phyloP scores from a whole-genome alignment of 2,888 invertebrate genomes.

The Limnephilus rhombicus region DNA sequence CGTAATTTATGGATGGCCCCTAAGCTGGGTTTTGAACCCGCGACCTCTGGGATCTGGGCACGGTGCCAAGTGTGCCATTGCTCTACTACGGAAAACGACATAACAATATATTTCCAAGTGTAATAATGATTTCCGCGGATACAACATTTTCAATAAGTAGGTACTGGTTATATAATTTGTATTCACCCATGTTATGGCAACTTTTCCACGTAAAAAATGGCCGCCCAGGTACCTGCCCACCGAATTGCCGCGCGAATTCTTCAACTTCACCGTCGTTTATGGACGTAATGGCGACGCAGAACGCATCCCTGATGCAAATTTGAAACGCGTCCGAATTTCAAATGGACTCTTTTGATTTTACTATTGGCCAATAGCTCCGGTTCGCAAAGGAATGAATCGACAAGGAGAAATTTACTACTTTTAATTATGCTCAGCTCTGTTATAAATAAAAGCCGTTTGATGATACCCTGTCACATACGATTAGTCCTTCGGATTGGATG shows the following conservation, averaged over 20 bases:
- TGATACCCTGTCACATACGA: slow-evolving; percentile 63
- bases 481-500: slow-evolving; percentile 48
- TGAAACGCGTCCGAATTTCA: slow-evolving; percentile 49
- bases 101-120: not conserved
- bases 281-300: slow-evolving; percentile 44
- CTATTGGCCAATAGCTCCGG: slow-evolving; percentile 54
- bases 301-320: slow-evolving; percentile 40
- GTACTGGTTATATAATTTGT: not conserved
- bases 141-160: not conserved
- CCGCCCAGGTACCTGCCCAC: not conserved
- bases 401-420: not conserved
- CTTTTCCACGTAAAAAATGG: slow-evolving; percentile 16
- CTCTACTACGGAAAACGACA: not conserved
- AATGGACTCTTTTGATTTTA: slow-evolving; percentile 48
- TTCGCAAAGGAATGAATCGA: slow-evolving; percentile 56
- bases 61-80: not conserved
- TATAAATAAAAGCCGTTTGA: slow-evolving; percentile 65
- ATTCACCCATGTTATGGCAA: not conserved
- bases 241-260: slow-evolving; percentile 9
- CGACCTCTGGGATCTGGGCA: not conserved
- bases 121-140: not conserved
- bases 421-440: slow-evolving; percentile 51
- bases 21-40: no score
- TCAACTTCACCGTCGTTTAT: slow-evolving; percentile 17
- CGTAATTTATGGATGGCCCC: no score